These are phyloP conservation scores for Scolopax rusticola DNA, from an alignment of 2,797 vertebrate genomes.

Conservation along the genomic window DNA sequence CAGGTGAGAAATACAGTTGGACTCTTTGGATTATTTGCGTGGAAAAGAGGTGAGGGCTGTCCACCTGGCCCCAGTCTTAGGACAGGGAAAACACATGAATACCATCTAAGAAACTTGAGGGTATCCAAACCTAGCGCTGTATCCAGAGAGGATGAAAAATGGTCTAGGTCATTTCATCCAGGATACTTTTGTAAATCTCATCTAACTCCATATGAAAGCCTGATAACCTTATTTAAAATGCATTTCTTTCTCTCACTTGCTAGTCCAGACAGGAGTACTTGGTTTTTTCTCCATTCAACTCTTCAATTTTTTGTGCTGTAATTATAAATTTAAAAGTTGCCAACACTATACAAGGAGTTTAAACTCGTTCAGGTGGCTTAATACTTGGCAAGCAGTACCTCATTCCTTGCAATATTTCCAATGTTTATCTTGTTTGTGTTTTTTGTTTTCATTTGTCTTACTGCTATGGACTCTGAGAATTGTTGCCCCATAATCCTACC, in stretches of 20 bases:
- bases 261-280: neutral
- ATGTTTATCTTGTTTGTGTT: neutral
- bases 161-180: neutral
- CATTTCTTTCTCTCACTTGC: neutral
- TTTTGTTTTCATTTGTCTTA: neutral
- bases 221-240: neutral
- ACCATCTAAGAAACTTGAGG: neutral
- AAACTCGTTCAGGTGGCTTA: neutral
- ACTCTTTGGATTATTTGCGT: neutral
- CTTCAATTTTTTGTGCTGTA: neutral
- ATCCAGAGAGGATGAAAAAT: neutral
- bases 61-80: neutral
- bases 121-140: neutral
- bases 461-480: neutral
- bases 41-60: neutral
- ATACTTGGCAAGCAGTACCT: neutral
- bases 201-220: neutral
- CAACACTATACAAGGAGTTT: neutral
- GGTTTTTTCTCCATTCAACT: neutral
- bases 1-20: neutral
- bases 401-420: neutral
- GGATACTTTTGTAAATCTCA: neutral
- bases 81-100: neutral
- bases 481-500: neutral
- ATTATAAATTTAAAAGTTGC: neutral